A percentile compares a stretch with the other conserved stretches of the same genome.
Evolutionary conservation across 2,797 vertebrate genomes (phyloP).

Genomic region (Myotis planiceps): DNA sequence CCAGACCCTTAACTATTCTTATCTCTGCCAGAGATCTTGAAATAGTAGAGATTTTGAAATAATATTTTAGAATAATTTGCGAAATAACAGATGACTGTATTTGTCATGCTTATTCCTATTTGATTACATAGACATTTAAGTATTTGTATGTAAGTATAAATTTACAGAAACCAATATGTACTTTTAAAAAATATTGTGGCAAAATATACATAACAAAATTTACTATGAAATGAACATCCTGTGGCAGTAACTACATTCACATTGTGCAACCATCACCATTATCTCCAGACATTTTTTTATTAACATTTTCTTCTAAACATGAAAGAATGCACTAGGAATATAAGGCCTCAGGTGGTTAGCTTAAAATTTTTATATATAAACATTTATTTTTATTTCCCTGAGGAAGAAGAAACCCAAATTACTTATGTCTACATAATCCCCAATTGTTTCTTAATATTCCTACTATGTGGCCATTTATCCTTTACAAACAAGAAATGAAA

Average conservation of each 20-base stretch:
- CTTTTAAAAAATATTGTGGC: neutral
- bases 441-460: neutral
- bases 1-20: neutral
- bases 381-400: neutral
- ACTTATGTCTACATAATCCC: neutral
- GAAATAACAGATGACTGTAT: neutral
- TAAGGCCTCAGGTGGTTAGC: neutral
- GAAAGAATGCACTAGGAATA: neutral
- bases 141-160: neutral
- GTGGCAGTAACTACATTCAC: neutral
- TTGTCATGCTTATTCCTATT: neutral
- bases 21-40: neutral
- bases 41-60: neutral
- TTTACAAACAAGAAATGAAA: neutral
- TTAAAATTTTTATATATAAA: neutral
- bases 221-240: neutral
- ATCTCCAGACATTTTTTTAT: neutral
- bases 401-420: neutral
- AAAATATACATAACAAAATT: neutral
- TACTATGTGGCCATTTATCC: neutral
- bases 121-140: neutral
- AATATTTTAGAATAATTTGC: neutral
- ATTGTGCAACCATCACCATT: neutral
- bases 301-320: conserved; percentile 8
- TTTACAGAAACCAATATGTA: neutral